Evolutionary conservation across 2,113 vertebrate genomes (phyloP), one percentile per base, ranked within the genome.

Genomic region (Bostrychus sinensis): DNA sequence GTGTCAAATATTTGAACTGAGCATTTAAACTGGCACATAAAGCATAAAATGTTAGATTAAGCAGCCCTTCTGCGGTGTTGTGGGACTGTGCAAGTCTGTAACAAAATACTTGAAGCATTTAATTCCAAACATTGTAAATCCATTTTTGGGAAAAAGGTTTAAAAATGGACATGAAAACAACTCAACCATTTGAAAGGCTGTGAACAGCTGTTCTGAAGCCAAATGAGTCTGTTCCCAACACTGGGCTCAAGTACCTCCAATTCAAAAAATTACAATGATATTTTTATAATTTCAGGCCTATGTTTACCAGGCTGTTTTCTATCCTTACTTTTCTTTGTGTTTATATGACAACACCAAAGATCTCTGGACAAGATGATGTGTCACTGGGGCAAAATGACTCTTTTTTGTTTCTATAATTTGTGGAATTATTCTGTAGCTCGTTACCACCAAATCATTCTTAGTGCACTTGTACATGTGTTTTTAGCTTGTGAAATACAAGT

Each of bases 31-130:
- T 9, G 8, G 19, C 20, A 5, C 45, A 66, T 46, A 16, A 37
- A 54, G 43, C 14, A 54, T 22, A 42, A 56, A 20, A 62, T 19
- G 22, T n/a, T n/a, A 38, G 69, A 66, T 42, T 5, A 64, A 62
- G 25, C 62, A 75, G 64, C 22, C 39, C 43, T 70, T 69, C 17
- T 39, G 36, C 53, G 66, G 56, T 62, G 38, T 3, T 16, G 26
- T 41, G 28, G 56, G 62, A 34, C 34, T 42, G 39, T 38, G 48
- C 53, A 14, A 12, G 56, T 38, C 66, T 58, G 43, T 78, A 62
- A 72, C 75, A 75, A 62, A 84, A 75, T 26, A 72, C 64, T 23
- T 66, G 54, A 72, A 76, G 82, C 75, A 65, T 76, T 78, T 64
- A 36, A 84, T 73, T 61, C 26, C 41, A 69, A 69, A 69, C 50